A percentile compares a stretch with the other conserved stretches of the same genome.
These are phyloP conservation scores for Notolepis coatsorum DNA, from an alignment of 2,797 vertebrate genomes.

Conservation along the genomic window DNA sequence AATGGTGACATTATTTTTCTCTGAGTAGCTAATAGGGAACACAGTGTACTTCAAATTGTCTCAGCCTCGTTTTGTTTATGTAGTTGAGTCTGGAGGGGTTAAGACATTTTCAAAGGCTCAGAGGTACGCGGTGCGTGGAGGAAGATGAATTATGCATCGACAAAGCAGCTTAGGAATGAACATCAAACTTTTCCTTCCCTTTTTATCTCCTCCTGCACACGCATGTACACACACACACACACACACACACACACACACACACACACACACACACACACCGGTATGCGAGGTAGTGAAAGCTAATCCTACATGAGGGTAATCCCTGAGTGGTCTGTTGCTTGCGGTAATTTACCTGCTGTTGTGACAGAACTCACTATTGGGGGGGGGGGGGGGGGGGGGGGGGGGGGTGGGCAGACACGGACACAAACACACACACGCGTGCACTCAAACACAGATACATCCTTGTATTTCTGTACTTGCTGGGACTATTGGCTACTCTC, in stretches of 20 bases:
- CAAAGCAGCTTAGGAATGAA: conserved; percentile 67
- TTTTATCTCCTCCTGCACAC: conserved; percentile 52
- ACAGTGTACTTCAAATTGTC: conserved; percentile 19
- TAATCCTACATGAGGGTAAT: conserved; percentile 77
- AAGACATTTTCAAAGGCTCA: conserved; percentile 56
- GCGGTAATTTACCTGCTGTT: conserved; percentile 72
- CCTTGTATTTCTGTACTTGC: no score
- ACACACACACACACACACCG: conserved; percentile 20
- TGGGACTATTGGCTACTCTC: no score
- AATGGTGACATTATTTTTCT: no score
- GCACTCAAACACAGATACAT: no score
- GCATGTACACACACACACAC: conserved; percentile 5
- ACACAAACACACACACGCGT: conserved; percentile 36
- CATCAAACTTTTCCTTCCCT: conserved; percentile 61
- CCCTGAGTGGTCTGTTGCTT: conserved; percentile 75
- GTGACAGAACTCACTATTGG: conserved; percentile 59
- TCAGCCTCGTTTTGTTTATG: conserved; percentile 49
- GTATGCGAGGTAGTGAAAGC: conserved; percentile 56
- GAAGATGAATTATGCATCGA: conserved; percentile 65
- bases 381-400: conserved; percentile 40
- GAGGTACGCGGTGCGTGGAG: conserved; percentile 45
- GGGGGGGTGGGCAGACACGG: conserved; percentile 28
- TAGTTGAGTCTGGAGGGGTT: conserved; percentile 38
- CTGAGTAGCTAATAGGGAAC: conserved; percentile 15
- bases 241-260: not conserved